Percentiles rank a stretch among this genome's conserved stretches.
phyloP scores from a whole-genome alignment of 2,113 vertebrate genomes.

The Orcinus orca region DNA sequence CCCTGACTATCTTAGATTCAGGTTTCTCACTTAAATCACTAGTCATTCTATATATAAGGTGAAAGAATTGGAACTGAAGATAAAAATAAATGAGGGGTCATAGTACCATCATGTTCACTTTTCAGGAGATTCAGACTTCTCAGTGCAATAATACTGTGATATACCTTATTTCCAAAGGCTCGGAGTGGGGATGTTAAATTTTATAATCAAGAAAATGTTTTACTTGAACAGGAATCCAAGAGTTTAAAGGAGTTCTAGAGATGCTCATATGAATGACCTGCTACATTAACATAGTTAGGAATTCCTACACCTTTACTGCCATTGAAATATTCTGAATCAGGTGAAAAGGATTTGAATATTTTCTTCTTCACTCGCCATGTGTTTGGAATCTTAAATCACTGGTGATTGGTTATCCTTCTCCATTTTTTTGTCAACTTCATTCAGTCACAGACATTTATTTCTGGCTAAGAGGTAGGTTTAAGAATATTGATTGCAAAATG shows the following conservation, averaged over 20 bases:
- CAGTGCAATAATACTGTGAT: neutral
- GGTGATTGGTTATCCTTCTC: neutral
- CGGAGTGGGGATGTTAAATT: neutral
- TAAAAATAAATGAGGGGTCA: neutral
- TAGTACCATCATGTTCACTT: neutral
- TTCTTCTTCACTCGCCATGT: neutral
- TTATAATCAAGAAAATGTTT: neutral
- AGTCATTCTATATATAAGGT: neutral
- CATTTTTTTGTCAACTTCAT: neutral
- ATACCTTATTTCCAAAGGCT: neutral
- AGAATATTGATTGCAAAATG: neutral
- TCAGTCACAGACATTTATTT: slow-evolving; percentile 11
- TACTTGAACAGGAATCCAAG: neutral
- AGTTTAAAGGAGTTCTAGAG: neutral
- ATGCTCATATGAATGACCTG: neutral
- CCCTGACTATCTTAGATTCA: neutral
- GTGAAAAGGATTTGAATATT: neutral
- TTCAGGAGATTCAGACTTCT: neutral
- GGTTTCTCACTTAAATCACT: slow-evolving; percentile 29
- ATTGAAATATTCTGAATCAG: neutral
- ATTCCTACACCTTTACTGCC: neutral
- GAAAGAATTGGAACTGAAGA: slow-evolving; percentile 6
- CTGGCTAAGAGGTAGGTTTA: neutral
- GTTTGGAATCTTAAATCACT: neutral
- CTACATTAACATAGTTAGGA: neutral